phyloP scores from a whole-genome alignment of 2,888 invertebrate species.

The Plebejus melissa region DNA sequence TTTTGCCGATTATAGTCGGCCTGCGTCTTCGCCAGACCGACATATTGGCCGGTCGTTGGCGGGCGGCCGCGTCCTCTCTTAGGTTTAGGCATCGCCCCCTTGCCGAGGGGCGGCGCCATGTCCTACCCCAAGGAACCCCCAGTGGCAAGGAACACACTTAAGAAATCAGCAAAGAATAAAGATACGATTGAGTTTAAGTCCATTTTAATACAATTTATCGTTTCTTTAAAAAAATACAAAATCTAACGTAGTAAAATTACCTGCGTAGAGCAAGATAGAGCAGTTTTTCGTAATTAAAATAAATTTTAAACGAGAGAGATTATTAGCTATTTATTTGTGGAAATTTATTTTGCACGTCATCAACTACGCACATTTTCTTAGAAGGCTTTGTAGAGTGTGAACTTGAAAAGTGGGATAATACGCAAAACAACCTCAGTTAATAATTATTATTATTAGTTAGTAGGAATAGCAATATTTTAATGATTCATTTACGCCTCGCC shows the following conservation, averaged over 20 bases:
- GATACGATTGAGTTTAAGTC: background rate
- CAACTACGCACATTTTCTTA: background rate
- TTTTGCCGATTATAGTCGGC: too few relatives aligned
- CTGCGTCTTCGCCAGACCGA: too few relatives aligned
- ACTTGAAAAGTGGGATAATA: slow-evolving; percentile 6
- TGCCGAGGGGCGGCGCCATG: too few relatives aligned
- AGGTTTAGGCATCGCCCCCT: too few relatives aligned
- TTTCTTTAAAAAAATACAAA: background rate
- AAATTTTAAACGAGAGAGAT: background rate
- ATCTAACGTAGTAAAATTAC: background rate
- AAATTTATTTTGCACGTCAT: background rate
- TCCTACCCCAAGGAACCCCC: too few relatives aligned
- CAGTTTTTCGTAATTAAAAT: background rate
- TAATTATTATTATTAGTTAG: background rate
- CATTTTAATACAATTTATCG: background rate
- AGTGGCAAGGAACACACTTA: too few relatives aligned
- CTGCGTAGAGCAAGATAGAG: background rate
- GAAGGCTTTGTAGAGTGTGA: background rate
- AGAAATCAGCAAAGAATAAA: too few relatives aligned
- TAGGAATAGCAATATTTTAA: background rate
- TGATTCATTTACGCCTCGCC: background rate
- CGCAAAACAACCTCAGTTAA: background rate
- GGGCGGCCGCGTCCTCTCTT: too few relatives aligned
- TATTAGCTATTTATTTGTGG: background rate
- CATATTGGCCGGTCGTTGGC: too few relatives aligned